Evolutionary conservation across 2,113 vertebrate genomes (phyloP), one percentile per base, ranked within the genome.

Genomic region (Turnix velox): DNA sequence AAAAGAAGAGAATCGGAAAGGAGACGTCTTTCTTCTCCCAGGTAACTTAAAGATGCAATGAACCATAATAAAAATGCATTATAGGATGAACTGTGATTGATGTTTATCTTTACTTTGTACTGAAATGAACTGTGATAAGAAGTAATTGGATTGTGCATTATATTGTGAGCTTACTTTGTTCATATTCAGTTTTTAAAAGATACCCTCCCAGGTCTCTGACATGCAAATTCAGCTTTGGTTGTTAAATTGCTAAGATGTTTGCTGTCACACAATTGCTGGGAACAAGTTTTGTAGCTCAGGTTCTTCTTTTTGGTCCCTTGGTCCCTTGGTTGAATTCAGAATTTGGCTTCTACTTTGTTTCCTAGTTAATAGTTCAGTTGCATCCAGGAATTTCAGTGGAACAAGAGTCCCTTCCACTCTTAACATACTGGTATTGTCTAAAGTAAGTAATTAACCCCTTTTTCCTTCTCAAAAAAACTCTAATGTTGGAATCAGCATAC

Each of bases 1-100:
- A 98, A 98, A 84, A 98, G 99, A 90, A 98, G 99, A 96, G 99
- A 99, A 27, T 94, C 92, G 2, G 99, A 99, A 76, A 97, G 98
- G 71, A 98, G 98, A 86, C 98, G 98, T 43, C 98, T 98, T 5
- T 99, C 98, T 72, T 99, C 99, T 59, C 96, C 98, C 55, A 99
- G 99, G 99, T 99, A 96, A 93, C 45, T 63, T 63, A 39, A 76
- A 66, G 37, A 10, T 66, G 27, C 22, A 37, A 5, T 8, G 31
- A 57, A 19, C 45, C 15, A 5, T 30, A 4, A 2, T 40, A 72
- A 15, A 89, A 82, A 24, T 35, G 7, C 0, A 0, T 52, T 68
- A 8, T 0, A 3, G 37, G 22, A 6, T 79, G 28, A 87, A 7
- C 10, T 24, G 0, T 48, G 42, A 61, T 65, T 1, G 10, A n/a